phyloP scores from a whole-genome alignment of 2,797 vertebrate species.

The Sebastiscus albofasciatus region DNA sequence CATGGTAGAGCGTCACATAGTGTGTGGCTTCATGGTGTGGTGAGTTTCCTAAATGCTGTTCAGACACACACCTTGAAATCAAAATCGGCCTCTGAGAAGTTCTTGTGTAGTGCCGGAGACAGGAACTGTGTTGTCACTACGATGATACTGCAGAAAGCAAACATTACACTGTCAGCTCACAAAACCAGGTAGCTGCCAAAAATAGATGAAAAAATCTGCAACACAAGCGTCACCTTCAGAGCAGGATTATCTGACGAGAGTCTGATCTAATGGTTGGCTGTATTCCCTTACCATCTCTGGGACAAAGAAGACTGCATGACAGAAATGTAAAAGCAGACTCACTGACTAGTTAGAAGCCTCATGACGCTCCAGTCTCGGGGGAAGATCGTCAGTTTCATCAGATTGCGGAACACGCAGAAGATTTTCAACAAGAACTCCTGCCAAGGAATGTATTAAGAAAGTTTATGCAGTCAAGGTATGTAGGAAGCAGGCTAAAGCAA shows the following conservation, averaged over 20 bases:
- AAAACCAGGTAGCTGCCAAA: constrained; percentile 62
- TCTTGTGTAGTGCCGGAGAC: constrained; percentile 97
- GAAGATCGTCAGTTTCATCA: constrained; percentile 99
- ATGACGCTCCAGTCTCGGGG: constrained; percentile 99
- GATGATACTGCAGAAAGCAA: constrained; percentile 90
- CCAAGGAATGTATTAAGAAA: constrained; percentile 32
- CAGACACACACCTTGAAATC: constrained; percentile 93
- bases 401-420: constrained; percentile 98
- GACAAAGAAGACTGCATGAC: constrained; percentile 44
- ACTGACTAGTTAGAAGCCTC: constrained; percentile 99
- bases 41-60: background rate
- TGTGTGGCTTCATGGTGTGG: background rate
- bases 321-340: constrained; percentile 71
- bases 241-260: constrained; percentile 48
- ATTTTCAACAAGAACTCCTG: constrained; percentile 98
- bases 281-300: constrained; percentile 44
- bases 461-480: constrained; percentile 7
- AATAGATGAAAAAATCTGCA: constrained; percentile 56
- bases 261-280: constrained; percentile 66
- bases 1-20: background rate
- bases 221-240: constrained; percentile 66
- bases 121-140: constrained; percentile 97
- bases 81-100: constrained; percentile 97
- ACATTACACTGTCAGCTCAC: constrained; percentile 56
- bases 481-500: background rate